Evolutionary conservation across 2,113 vertebrate genomes (phyloP), one percentile per base, ranked within the genome.

Genomic region (Mandrillus leucophaeus): DNA sequence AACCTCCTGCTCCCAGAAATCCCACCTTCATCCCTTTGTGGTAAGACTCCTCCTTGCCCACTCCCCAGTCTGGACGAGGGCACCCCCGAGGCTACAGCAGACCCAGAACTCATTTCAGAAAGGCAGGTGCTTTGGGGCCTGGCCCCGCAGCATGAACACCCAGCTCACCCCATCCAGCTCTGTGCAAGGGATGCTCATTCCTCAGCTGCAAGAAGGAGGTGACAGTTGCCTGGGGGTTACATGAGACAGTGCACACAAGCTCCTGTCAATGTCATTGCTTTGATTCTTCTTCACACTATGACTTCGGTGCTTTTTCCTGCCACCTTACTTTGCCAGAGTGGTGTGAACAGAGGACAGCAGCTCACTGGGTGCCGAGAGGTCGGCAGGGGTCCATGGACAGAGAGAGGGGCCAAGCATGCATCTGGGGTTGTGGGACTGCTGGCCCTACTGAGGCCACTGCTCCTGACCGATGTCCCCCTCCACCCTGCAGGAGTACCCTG

Each of bases 101-200:
- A 8, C 2, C 11, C 66, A 48, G 83, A 32, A 18, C 8, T 48
- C 18, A 8, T 50, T 32, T 59, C 17, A 13, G 78, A 88, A 61
- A 35, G 3, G 35, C 78, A 9, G 81, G 87, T 6, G 25, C 38
- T 38, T 14, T 23, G 76, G 17, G 17, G 45, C 30, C 76, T 20
- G 18, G 48, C 32, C 76, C 5, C 9, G 2, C 16, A 6, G 5
- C 3, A 0, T 38, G 14, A 14, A 45, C 2, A 13, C 25, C 13
- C 13, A 3, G 27, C 8, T 6, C 3, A 13, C 32, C 35, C 16
- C 27, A 2, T 8, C 22, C n/a, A 40, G 68, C n/a, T 27, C 59
- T n/a, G 8, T 5, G 25, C 6, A 0, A 85, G 66, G 40, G 6
- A 0, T 0, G 12, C n/a, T 13, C 43, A 22, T 64, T 16, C 32